Conservation (phyloP, 2,888 invertebrate genomes). For the Melanophora roralis region DNA sequence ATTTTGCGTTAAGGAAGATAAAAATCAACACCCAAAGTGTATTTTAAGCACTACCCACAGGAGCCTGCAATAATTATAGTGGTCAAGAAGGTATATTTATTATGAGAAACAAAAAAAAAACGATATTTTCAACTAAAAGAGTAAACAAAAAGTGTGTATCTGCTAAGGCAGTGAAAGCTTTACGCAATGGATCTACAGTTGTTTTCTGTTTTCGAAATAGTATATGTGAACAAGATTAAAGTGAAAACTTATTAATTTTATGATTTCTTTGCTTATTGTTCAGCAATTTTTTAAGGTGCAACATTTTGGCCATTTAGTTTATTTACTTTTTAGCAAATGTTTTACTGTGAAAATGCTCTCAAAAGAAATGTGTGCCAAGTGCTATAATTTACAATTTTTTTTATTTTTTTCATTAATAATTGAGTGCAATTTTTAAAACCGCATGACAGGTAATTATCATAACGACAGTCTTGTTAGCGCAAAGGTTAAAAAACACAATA, state of each 20-base stretch:
- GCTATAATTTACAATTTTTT: not conserved
- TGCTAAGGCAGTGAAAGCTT: not conserved
- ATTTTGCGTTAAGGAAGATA: constrained; percentile 11
- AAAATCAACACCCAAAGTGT: constrained; percentile 28
- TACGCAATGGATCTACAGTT: no score
- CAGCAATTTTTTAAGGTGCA: no score
- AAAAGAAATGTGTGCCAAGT: constrained; percentile 7
- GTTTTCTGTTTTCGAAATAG: no score
- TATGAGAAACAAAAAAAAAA: constrained; percentile 4
- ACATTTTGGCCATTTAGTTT: not conserved
- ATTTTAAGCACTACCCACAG: constrained; percentile 32
- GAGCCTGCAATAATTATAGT: constrained; percentile 41
- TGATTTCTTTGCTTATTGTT: no score
- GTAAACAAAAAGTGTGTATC: not conserved
- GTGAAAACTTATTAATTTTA: no score
- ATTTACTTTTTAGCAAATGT: not conserved
- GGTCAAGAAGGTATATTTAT: constrained; percentile 28
- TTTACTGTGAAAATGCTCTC: not conserved
- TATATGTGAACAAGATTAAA: no score
- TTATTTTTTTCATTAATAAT: not conserved
- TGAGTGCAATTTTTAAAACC: not conserved
- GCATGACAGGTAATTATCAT: constrained; percentile 56
- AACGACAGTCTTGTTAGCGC: constrained; percentile 55
- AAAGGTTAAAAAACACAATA: constrained; percentile 7
- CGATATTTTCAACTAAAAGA: constrained; percentile 24